Evolutionary conservation across 1,140 invertebrate species (phyloP).

Genomic region (Bombus confusus): DNA sequence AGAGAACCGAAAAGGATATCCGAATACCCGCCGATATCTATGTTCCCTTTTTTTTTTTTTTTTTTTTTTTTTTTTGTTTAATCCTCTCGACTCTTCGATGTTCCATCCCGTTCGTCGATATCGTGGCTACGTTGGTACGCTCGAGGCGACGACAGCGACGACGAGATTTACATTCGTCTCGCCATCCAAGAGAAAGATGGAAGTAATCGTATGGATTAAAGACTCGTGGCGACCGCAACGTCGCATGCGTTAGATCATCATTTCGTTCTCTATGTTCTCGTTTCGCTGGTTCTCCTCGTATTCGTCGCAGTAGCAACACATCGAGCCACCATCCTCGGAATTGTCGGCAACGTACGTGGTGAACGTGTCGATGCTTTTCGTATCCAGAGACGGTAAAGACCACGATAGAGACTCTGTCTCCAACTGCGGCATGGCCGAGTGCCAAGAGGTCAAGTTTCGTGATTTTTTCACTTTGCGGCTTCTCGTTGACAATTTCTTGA

Average conservation of each 20-base stretch:
- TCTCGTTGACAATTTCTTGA: constrained; percentile 74
- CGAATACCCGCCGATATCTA: not conserved
- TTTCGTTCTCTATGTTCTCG: constrained; percentile 80
- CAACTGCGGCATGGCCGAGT: constrained; percentile 65
- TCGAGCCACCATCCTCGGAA: constrained; percentile 68
- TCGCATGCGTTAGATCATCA: constrained; percentile 74
- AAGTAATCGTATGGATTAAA: not conserved
- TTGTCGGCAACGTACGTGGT: constrained; percentile 76
- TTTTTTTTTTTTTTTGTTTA: too few relatives aligned
- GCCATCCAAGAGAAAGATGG: not conserved
- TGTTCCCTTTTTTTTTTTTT: not conserved
- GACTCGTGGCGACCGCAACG: not conserved
- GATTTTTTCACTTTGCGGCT: constrained; percentile 67
- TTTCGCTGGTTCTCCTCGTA: constrained; percentile 79
- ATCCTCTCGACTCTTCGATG: not conserved
- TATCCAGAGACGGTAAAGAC: constrained; percentile 76
- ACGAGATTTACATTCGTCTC: not conserved
- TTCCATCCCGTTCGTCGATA: not conserved
- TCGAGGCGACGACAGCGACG: not conserved
- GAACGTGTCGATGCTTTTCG: constrained; percentile 79
- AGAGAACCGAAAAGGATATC: constrained; percentile 39
- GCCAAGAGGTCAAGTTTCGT: constrained; percentile 63
- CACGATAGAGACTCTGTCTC: constrained; percentile 74
- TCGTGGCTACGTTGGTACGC: too few relatives aligned
- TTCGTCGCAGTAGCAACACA: constrained; percentile 77